Percentiles rank a stretch among this genome's conserved stretches.
Evolutionary conservation across 2,888 invertebrate genomes (phyloP).

Genomic region (Noctua janthe): DNA sequence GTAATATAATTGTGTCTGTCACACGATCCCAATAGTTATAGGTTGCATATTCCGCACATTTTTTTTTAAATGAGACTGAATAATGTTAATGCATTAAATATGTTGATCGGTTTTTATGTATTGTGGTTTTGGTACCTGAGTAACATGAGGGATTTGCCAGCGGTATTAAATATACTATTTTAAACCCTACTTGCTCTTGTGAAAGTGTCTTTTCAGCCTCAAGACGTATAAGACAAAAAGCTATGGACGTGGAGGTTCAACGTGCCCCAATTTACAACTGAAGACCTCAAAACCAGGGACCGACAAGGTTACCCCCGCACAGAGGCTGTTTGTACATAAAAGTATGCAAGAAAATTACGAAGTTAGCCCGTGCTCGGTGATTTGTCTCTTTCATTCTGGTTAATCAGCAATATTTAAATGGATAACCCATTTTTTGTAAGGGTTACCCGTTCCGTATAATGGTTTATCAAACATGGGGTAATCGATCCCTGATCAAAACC

Average conservation of each 20-base stretch:
- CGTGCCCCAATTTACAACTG: neutral
- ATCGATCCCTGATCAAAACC: neutral
- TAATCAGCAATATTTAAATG: too few species aligned
- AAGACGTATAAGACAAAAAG: neutral
- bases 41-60: conserved; percentile 18
- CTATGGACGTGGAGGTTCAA: neutral
- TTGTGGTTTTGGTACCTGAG: neutral
- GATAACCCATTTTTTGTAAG: neutral
- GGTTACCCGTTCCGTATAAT: too few species aligned
- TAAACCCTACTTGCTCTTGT: too few species aligned
- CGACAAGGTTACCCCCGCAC: neutral
- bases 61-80: neutral
- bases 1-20: conserved; percentile 47
- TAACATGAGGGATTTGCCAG: neutral
- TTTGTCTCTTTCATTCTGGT: neutral
- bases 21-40: conserved; percentile 41
- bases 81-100: conserved; percentile 31
- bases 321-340: neutral
- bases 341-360: neutral
- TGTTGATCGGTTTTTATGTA: conserved; percentile 19
- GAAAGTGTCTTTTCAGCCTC: neutral
- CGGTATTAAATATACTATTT: too few species aligned
- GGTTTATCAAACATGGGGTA: too few species aligned
- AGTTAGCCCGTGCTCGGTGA: neutral
- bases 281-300: neutral